Conservation (phyloP, 2,888 invertebrate genomes). For the Notodonta dromedarius region DNA sequence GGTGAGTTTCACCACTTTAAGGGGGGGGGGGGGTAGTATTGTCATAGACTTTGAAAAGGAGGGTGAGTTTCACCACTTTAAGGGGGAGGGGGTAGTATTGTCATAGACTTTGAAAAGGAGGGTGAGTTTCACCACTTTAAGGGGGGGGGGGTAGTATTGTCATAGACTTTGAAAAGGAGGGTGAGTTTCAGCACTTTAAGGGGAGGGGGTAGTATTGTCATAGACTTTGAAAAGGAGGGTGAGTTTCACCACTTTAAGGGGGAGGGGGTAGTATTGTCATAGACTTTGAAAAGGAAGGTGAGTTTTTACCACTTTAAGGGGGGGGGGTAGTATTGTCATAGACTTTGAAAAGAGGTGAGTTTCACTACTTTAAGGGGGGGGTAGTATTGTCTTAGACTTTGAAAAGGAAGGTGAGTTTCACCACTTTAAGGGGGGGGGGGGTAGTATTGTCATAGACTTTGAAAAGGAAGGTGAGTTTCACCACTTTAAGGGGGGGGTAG, state of each 20-base stretch:
- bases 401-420: too few species aligned
- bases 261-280: too few species aligned
- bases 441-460: too few species aligned
- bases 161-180: slow-evolving; percentile 22
- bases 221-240: slow-evolving; percentile 13
- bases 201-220: slow-evolving; percentile 8
- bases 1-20: too few species aligned
- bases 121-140: slow-evolving; percentile 11
- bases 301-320: background rate
- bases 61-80: slow-evolving; percentile 9
- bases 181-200: slow-evolving; percentile 12
- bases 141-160: slow-evolving; percentile 18
- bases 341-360: slow-evolving; percentile 12
- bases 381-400: too few species aligned
- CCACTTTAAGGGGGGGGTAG: background rate
- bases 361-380: background rate
- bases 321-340: slow-evolving; percentile 1
- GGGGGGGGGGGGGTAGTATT: slow-evolving; percentile 13
- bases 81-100: slow-evolving; percentile 1
- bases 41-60: slow-evolving; percentile 11
- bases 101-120: too few species aligned
- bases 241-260: slow-evolving; percentile 7
- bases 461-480: slow-evolving; percentile 14
- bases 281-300: too few species aligned
- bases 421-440: slow-evolving; percentile 8